Evolutionary conservation across 1,140 invertebrate genomes (phyloP).

Genomic region (Charaxes varanes): DNA sequence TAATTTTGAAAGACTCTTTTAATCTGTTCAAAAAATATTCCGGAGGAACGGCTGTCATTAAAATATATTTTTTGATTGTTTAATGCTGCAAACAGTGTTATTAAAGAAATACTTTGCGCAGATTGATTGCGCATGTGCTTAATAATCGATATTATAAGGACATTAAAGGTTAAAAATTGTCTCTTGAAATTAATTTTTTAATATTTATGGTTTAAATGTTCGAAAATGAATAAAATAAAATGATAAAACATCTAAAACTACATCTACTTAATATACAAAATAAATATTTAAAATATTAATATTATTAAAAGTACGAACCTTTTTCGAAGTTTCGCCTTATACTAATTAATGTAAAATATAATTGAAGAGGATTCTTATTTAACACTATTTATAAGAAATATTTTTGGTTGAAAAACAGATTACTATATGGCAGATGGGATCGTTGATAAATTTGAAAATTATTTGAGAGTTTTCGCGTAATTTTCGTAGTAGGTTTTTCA

Average conservation of each 20-base stretch:
- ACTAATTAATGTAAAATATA: no score
- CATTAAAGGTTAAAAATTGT: slow-evolving; percentile 21
- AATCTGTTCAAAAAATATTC: slow-evolving; percentile 4
- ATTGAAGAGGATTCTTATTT: no score
- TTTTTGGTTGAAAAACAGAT: slow-evolving; percentile 67
- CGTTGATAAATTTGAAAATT: slow-evolving; percentile 32
- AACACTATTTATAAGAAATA: slow-evolving; percentile 64
- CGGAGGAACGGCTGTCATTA: slow-evolving; percentile 26
- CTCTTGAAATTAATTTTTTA: not conserved
- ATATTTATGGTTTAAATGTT: slow-evolving; percentile 1
- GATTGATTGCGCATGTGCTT: slow-evolving; percentile 21
- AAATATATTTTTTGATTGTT: no score
- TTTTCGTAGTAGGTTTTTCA: slow-evolving; percentile 50
- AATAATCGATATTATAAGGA: slow-evolving; percentile 23
- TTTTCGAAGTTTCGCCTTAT: not conserved
- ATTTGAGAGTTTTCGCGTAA: slow-evolving; percentile 21
- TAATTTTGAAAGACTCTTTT: slow-evolving; percentile 9
- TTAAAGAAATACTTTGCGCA: slow-evolving; percentile 14
- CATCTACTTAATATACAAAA: slow-evolving; percentile 5
- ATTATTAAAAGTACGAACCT: slow-evolving; percentile 8
- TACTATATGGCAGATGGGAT: slow-evolving; percentile 46
- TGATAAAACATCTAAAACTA: slow-evolving; percentile 11
- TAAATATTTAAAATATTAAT: no score
- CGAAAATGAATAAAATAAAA: slow-evolving; percentile 5
- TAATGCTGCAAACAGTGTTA: no score